Percentiles rank a stretch among this genome's conserved stretches.
phyloP scores from a whole-genome alignment of 2,888 invertebrate species.

The Zygaena filipendulae region DNA sequence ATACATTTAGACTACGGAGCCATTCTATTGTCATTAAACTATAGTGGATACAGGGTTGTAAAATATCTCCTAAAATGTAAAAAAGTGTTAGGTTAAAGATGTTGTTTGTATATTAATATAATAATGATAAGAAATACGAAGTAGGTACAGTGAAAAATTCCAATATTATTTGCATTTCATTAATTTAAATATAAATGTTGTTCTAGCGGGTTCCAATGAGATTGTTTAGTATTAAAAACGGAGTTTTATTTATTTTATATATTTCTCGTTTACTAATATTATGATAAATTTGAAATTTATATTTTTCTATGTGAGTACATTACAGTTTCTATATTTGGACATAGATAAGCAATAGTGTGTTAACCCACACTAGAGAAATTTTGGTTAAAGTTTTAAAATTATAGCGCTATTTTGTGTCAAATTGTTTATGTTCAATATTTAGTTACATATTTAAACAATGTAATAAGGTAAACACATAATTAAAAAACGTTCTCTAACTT shows the following conservation, averaged over 20 bases:
- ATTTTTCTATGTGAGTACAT: conserved; percentile 28
- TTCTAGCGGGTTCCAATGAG: conserved; percentile 18
- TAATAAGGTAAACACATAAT: too few relatives aligned
- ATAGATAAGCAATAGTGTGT: too few relatives aligned
- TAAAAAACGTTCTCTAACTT: too few relatives aligned
- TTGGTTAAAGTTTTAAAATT: too few relatives aligned
- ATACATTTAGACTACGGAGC: conserved; percentile 36
- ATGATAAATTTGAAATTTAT: conserved; percentile 37
- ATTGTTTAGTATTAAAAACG: conserved; percentile 6
- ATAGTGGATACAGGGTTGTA: conserved; percentile 69
- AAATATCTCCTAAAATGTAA: conserved; percentile 64
- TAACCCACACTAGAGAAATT: too few relatives aligned
- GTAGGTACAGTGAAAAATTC: conserved; percentile 38
- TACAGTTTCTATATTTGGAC: conserved; percentile 8
- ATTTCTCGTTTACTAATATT: conserved; percentile 38
- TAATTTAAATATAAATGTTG: conserved; percentile 19
- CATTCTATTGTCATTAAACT: conserved; percentile 51
- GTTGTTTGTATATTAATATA: conserved; percentile 63
- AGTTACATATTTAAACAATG: too few relatives aligned
- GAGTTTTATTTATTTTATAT: conserved; percentile 2
- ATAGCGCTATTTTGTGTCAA: too few relatives aligned
- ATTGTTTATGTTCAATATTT: too few relatives aligned
- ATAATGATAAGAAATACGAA: conserved; percentile 53
- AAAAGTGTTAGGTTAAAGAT: conserved; percentile 50
- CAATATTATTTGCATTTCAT: conserved; percentile 54